A percentile compares a stretch with the other conserved stretches of the same genome.
These are phyloP conservation scores for Zingel zingel DNA, from an alignment of 2,113 vertebrate species.

Conservation along the genomic window DNA sequence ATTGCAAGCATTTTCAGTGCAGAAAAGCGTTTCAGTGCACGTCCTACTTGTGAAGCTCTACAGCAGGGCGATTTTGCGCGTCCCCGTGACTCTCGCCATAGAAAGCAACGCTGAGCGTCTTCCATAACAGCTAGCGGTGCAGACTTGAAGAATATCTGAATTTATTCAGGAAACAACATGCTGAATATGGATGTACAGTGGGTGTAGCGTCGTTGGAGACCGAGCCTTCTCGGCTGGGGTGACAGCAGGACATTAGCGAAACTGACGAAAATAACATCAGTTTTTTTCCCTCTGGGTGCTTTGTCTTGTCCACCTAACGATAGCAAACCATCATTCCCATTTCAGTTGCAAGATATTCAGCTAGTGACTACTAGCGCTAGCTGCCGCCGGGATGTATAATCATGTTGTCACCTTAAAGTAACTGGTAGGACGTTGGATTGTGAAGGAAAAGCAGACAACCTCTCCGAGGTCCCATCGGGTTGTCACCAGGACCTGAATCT, in stretches of 20 bases:
- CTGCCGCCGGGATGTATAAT: constrained; percentile 76
- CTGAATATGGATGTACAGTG: constrained; percentile 82
- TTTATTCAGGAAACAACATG: constrained; percentile 54
- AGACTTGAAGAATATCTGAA: constrained; percentile 70
- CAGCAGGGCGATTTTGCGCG: constrained; percentile 80
- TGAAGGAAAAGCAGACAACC: constrained; percentile 65
- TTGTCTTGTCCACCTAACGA: constrained; percentile 84
- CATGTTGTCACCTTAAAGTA: constrained; percentile 82
- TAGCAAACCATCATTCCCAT: constrained; percentile 79
- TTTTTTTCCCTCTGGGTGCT: constrained; percentile 75
- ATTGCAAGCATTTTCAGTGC: constrained; percentile 52
- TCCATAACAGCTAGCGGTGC: constrained; percentile 79
- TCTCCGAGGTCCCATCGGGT: constrained; percentile 71
- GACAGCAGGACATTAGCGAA: constrained; percentile 71
- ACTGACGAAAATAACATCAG: constrained; percentile 71
- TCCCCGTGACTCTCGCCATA: constrained; percentile 80
- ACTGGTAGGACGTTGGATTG: constrained; percentile 73
- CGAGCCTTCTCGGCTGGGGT: constrained; percentile 73
- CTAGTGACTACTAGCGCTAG: constrained; percentile 82
- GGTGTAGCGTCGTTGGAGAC: constrained; percentile 75
- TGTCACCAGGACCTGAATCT: constrained; percentile 78
- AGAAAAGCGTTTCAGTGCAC: constrained; percentile 66
- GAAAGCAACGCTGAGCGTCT: constrained; percentile 88
- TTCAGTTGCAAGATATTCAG: constrained; percentile 73
- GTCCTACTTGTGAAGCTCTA: constrained; percentile 73